Base-by-base conservation (phyloP, 92 coral and sea anemone species). In the Scolanthus callimorphus region DNA sequence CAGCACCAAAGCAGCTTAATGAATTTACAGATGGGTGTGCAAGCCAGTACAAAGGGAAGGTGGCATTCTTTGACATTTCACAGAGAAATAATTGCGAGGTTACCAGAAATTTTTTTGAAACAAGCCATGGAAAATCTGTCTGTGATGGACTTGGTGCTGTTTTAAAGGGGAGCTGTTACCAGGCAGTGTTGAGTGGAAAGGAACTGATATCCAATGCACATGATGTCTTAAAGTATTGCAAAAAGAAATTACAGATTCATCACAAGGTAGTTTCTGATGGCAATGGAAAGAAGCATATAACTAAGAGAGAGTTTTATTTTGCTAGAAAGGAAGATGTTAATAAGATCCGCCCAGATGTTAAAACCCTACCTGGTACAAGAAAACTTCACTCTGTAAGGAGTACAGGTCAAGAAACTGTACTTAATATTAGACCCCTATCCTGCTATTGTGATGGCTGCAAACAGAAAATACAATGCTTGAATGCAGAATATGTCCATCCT, bases 11-110 rank as follows among this genome's bases (percentile, higher is more conserved):
- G 43, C 22, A 30, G 21, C 41, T 63, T 24, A 59, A 63, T 28
- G 49, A 63, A 29, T 63, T 63, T 22, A 63, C 70, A 46, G 61
- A 63, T 63, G 61, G 70, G 24, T 63, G 70, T 63, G 70, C 70
- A 46, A 63, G 60, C 20, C 70, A 63, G 19, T 63, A 63, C 28
- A 63, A 63, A 37, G 70, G 59, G 59, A 63, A 63, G 41, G 28
- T 30, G 22, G 22, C 61, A 24, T 63, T 63, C 70, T 63, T 46
- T 49, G 61, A 63, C 59, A 29, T 63, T 37, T 63, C 70, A 63
- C 37, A 63, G 28, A 29, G 41, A 63, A 66, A 66, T 51, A 43
- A 66, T 26, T 51, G 50, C 25, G 52, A 47, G 52, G 22, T 47
- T 21, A 47, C 19, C 19, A 11, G 11, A 43, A 39, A 20, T 60